Evolutionary conservation across 2,888 invertebrate genomes (phyloP).

Genomic region (Cataglyphis cursor): DNA sequence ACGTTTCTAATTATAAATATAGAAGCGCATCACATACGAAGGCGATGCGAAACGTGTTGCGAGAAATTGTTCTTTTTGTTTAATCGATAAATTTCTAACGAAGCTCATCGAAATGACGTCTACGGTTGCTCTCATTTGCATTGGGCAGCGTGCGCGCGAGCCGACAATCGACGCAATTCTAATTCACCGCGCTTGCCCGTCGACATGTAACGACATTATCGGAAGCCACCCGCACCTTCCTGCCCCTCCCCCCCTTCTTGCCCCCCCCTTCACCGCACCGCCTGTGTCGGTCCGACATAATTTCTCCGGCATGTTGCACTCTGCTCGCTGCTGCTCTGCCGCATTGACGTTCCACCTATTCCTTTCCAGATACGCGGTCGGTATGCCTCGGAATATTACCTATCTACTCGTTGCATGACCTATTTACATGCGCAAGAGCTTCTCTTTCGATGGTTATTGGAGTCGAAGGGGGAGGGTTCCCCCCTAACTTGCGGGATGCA

Average conservation of each 20-base stretch:
- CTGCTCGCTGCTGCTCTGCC: constrained; percentile 17
- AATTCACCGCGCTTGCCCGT: constrained; percentile 49
- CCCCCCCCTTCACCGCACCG: neutral
- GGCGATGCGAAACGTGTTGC: neutral
- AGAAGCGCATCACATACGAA: neutral
- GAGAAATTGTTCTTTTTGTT: constrained; percentile 47
- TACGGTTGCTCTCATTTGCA: constrained; percentile 69
- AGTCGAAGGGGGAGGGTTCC: neutral
- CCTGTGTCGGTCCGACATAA: constrained; percentile 25
- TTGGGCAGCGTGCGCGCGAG: constrained; percentile 35
- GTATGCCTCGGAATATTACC: constrained; percentile 36
- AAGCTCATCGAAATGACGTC: constrained; percentile 72
- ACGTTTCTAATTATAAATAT: neutral
- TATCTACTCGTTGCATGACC: constrained; percentile 22
- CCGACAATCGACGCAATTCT: constrained; percentile 53
- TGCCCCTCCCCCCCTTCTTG: neutral
- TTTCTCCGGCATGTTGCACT: constrained; percentile 42
- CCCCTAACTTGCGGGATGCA: neutral
- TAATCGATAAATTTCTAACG: constrained; percentile 70
- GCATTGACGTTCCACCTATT: constrained; percentile 31
- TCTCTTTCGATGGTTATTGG: constrained; percentile 2
- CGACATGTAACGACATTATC: constrained; percentile 58
- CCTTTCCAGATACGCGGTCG: constrained; percentile 26
- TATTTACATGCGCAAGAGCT: constrained; percentile 2
- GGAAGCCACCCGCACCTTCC: constrained; percentile 8